Conservation (phyloP, 2,797 vertebrate species). For the Periophthalmus magnuspinnatus region DNA sequence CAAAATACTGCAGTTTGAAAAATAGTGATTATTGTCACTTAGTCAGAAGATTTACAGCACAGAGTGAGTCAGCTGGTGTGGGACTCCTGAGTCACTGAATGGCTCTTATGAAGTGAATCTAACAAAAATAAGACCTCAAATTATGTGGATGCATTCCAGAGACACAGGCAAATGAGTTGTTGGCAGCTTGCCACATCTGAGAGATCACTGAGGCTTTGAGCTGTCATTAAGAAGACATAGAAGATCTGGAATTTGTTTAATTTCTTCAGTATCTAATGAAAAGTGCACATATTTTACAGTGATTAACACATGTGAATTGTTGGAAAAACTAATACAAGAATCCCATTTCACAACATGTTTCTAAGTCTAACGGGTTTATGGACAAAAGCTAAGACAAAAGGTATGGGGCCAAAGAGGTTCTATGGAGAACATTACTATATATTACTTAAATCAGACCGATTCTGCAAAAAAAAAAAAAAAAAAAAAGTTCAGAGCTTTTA, state of each 20-base stretch:
- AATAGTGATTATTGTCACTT: constrained; percentile 11
- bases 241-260: background rate
- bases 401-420: too few relatives aligned
- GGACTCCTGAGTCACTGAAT: constrained; percentile 10
- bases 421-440: too few relatives aligned
- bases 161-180: background rate
- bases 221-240: background rate
- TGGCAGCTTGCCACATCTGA: background rate
- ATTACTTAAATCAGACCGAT: too few relatives aligned
- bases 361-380: too few relatives aligned
- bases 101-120: constrained; percentile 6
- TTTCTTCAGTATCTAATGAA: too few relatives aligned
- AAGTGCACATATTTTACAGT: too few relatives aligned
- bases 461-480: too few relatives aligned
- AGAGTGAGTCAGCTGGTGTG: constrained; percentile 27
- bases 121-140: background rate
- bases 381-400: too few relatives aligned
- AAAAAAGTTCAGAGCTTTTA: too few relatives aligned
- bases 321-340: too few relatives aligned
- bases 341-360: too few relatives aligned
- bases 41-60: constrained; percentile 20
- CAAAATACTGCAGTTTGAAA: constrained; percentile 7
- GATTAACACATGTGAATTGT: background rate
- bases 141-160: background rate
- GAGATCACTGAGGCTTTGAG: background rate